Conservation (phyloP, 2,797 vertebrate species). For the Glossophaga mutica region DNA sequence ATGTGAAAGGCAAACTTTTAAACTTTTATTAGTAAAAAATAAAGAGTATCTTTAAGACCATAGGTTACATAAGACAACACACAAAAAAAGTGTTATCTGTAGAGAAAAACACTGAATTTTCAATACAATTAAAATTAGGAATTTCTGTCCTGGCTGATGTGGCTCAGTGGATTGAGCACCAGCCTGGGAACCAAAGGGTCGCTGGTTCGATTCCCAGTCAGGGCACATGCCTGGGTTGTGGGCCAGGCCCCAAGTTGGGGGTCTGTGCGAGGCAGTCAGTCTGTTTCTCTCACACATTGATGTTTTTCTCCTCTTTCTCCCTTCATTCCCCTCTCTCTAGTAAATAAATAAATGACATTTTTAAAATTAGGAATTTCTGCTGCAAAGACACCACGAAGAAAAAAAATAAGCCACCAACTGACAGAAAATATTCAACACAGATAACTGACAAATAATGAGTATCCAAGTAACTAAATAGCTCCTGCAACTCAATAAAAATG, state of each 20-base stretch:
- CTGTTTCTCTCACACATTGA: too few relatives aligned
- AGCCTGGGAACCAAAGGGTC: too few relatives aligned
- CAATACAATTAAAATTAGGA: neutral
- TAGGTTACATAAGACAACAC: neutral
- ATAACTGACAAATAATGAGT: neutral
- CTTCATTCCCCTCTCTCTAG: too few relatives aligned
- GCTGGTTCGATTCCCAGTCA: too few relatives aligned
- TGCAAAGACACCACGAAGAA: neutral
- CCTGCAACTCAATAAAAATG: neutral
- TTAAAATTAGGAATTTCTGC: neutral
- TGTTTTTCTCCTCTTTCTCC: too few relatives aligned
- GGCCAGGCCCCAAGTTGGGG: too few relatives aligned
- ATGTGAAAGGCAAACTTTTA: neutral
- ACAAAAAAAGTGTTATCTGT: neutral
- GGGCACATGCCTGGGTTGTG: too few relatives aligned
- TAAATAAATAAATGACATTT: too few relatives aligned
- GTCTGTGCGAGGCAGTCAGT: too few relatives aligned
- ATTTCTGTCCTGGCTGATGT: neutral
- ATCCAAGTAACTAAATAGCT: slow-evolving; percentile 13
- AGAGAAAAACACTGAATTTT: slow-evolving; percentile 6
- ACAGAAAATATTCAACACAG: neutral
- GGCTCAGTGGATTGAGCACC: too few relatives aligned
- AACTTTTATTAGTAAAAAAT: slow-evolving; percentile 32
- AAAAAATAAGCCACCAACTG: neutral
- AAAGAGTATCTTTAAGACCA: neutral